Evolutionary conservation across 1,140 invertebrate species (phyloP), one percentile per base, ranked within the genome.

Genomic region (Galleria mellonella): DNA sequence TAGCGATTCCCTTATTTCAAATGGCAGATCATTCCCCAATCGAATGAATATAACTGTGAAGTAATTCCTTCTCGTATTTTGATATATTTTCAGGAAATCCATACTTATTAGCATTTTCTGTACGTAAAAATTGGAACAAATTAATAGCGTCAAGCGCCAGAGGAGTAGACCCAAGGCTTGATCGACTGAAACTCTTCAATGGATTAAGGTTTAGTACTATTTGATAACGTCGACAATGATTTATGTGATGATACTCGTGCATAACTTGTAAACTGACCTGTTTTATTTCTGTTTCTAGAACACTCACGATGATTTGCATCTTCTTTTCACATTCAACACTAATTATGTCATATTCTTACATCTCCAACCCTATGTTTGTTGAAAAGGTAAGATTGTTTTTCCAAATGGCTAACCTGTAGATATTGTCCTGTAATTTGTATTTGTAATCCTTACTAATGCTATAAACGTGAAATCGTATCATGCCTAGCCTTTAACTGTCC

Each of bases 291-390:
- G 43, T 41, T 74, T 79, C 51, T 71, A 84, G 81, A 43, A 53
- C 74, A 4, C 57, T 84, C 62, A 82, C 81, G 1, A 78, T 84
- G 67, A 27, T 72, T 0, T 77, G 74, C 41, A 72, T 84, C 3
- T 63, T 84, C 23, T 82, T 84, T 39, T 82, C 81, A 1, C 81
- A 84, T 39, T 64, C 66, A 0, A 55, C 53, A 0, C 58, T 84
- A 0, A 30, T 66, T 1, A 60, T 72, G 50, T 55, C 69, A 0
- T 44, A 43, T 23, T 45, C 61, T 0, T 84, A 72, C 45, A 35
- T 78, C 0, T 44, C 52, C 4, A 83, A 84, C 37, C 76, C 81
- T 4, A 38, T 64, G 4, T 78, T 68, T 14, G 51, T 81, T 41
- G 81, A 83, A 67, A 70, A 62, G 66, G 81, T 84, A 68, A 68